A percentile compares a stretch with the other conserved stretches of the same genome.
phyloP scores from a whole-genome alignment of 2,888 invertebrate genomes.

The Spatulosminthurus flaviceps region DNA sequence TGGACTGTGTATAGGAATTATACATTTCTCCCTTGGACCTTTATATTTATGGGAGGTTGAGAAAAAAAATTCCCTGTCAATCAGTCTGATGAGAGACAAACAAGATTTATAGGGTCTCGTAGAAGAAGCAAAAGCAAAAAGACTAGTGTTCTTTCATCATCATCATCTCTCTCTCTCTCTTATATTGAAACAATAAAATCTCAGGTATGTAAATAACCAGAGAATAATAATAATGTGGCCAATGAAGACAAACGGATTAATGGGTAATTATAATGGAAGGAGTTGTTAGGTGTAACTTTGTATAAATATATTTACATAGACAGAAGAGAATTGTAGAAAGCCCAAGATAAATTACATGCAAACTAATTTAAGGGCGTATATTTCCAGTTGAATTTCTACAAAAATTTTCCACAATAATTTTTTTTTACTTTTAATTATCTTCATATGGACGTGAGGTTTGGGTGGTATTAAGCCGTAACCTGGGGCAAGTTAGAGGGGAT shows the following conservation, averaged over 20 bases:
- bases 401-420: background rate
- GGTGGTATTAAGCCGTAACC: background rate
- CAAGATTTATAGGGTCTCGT: too few species aligned
- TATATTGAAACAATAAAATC: background rate
- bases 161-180: too few species aligned
- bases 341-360: too few species aligned
- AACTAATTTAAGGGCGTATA: background rate
- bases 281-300: background rate
- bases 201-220: too few species aligned
- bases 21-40: too few species aligned
- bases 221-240: background rate
- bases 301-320: too few species aligned
- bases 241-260: background rate
- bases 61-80: too few species aligned
- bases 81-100: too few species aligned
- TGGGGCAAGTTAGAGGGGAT: background rate
- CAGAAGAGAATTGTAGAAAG: too few species aligned
- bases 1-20: background rate
- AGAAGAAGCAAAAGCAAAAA: too few species aligned
- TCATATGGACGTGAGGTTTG: background rate
- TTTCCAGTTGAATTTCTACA: background rate
- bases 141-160: too few species aligned
- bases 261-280: background rate
- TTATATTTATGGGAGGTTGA: background rate
- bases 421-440: conserved; percentile 2